Evolutionary conservation across 1,140 invertebrate genomes (phyloP).

Genomic region (silkworm (Bombyx mori)): ASM3026992v2 NC_085115.1:9960501-9961000

Average conservation of each 20-base stretch:
- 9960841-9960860: slow-evolving; percentile 47
- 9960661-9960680: too few relatives aligned
- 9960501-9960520: too few relatives aligned
- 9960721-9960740: slow-evolving; percentile 83
- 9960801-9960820: slow-evolving; percentile 77
- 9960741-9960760: slow-evolving; percentile 75
- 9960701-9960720: slow-evolving; percentile 81
- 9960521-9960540: too few relatives aligned
- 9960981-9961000: not conserved
- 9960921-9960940: not conserved
- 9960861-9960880: slow-evolving; percentile 43
- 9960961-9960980: not conserved
- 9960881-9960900: slow-evolving; percentile 46
- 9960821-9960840: slow-evolving; percentile 72
- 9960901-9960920: slow-evolving; percentile 41
- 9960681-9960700: too few relatives aligned
- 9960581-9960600: too few relatives aligned
- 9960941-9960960: not conserved
- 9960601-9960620: too few relatives aligned
- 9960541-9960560: too few relatives aligned
- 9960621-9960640: too few relatives aligned
- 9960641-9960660: too few relatives aligned
- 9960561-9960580: too few relatives aligned
- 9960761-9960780: slow-evolving; percentile 84
- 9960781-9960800: slow-evolving; percentile 84